phyloP scores from a whole-genome alignment of 2,888 invertebrate species.

The Diplolepis rosae region DNA sequence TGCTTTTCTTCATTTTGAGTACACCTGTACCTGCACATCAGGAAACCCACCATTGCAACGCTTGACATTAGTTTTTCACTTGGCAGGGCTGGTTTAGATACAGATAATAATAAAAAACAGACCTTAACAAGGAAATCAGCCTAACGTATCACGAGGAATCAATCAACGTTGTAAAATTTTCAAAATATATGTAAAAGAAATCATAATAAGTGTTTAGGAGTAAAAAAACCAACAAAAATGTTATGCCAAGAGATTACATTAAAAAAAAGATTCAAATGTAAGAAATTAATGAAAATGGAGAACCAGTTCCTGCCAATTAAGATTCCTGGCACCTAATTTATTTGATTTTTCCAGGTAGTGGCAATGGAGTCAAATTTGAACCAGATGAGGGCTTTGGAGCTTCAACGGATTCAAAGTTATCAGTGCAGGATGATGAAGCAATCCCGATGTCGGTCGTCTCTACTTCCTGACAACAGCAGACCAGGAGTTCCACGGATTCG shows the following conservation, averaged over 20 bases:
- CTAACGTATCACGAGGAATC: too few species aligned
- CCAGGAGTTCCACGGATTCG: conserved; percentile 73
- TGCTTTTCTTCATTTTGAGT: conserved; percentile 14
- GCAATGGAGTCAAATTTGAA: conserved; percentile 59
- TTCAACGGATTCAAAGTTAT: conserved; percentile 61
- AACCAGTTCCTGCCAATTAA: conserved; percentile 22
- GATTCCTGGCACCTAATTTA: neutral
- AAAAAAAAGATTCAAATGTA: too few species aligned
- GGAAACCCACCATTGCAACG: conserved; percentile 21
- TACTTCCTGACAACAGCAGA: conserved; percentile 76
- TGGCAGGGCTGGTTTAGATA: conserved; percentile 20
- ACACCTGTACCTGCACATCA: conserved; percentile 28
- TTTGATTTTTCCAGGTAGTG: conserved; percentile 34
- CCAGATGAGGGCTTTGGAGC: conserved; percentile 57
- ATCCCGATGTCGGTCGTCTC: conserved; percentile 74
- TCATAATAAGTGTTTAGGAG: too few species aligned
- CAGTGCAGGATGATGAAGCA: conserved; percentile 74
- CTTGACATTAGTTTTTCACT: conserved; percentile 19
- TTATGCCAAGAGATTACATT: too few species aligned
- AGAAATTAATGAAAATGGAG: neutral
- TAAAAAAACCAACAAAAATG: too few species aligned
- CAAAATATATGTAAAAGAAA: too few species aligned
- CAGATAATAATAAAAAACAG: too few species aligned
- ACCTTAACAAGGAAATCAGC: too few species aligned
- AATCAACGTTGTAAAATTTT: too few species aligned